Conservation (phyloP, 2,797 vertebrate genomes). For the Stomatorhinus walkeri region DNA sequence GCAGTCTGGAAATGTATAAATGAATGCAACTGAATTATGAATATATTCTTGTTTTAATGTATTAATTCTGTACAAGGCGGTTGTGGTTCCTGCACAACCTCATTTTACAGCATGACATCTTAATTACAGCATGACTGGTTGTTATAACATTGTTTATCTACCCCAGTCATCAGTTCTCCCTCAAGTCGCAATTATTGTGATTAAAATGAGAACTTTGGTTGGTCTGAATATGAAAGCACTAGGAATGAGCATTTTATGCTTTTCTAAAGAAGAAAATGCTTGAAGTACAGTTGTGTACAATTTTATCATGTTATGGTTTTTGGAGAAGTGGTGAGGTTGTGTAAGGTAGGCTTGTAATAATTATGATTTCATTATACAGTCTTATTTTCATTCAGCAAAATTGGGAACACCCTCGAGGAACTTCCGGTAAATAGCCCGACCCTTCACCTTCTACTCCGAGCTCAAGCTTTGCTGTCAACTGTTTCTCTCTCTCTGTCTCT, state of each 20-base stretch:
- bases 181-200: conserved; percentile 19
- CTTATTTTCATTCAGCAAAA: neutral
- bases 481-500: neutral
- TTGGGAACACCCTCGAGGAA: neutral
- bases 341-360: neutral
- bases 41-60: conserved; percentile 22
- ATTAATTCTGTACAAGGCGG: conserved; percentile 13
- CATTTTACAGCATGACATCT: conserved; percentile 24
- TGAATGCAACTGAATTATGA: conserved; percentile 1
- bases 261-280: neutral
- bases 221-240: neutral
- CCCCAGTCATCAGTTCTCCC: conserved; percentile 19
- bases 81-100: neutral
- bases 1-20: neutral
- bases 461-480: neutral
- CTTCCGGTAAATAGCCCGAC: neutral
- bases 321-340: neutral
- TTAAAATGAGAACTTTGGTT: conserved; percentile 20
- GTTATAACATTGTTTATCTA: conserved; percentile 18
- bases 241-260: neutral
- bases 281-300: neutral
- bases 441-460: neutral
- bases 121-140: conserved; percentile 22
- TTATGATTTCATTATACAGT: neutral
- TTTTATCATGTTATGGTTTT: neutral